Percentiles rank a stretch among this genome's conserved stretches.
Evolutionary conservation across 2,113 vertebrate genomes (phyloP).

Genomic region (Neogobius melanostomus): DNA sequence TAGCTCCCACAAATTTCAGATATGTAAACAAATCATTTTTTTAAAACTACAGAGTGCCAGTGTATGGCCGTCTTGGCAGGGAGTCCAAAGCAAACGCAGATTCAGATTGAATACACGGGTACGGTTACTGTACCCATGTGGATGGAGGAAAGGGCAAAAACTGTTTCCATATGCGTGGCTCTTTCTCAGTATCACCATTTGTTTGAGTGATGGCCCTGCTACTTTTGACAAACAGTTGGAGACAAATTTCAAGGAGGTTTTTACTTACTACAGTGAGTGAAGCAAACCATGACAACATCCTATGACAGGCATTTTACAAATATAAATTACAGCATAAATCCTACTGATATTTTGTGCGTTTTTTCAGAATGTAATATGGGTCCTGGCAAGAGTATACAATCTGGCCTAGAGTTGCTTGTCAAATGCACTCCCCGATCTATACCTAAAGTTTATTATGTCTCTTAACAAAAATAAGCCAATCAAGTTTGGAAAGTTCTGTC

Average conservation of each 20-base stretch:
- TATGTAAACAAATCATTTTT: slow-evolving; percentile 69
- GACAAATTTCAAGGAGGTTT: slow-evolving; percentile 65
- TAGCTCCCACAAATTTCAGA: slow-evolving; percentile 54
- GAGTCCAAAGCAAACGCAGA: slow-evolving; percentile 57
- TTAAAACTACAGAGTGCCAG: slow-evolving; percentile 50
- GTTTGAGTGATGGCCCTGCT: slow-evolving; percentile 56
- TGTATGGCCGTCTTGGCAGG: slow-evolving; percentile 39
- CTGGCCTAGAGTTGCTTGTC: slow-evolving; percentile 16
- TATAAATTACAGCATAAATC: neutral
- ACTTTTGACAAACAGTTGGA: slow-evolving; percentile 57
- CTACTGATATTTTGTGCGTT: slow-evolving; percentile 7
- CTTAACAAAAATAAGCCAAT: slow-evolving; percentile 16
- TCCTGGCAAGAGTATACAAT: slow-evolving; percentile 17
- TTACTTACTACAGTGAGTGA: slow-evolving; percentile 57
- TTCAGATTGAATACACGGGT: slow-evolving; percentile 64
- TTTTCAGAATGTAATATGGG: neutral
- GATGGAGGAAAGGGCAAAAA: slow-evolving; percentile 62
- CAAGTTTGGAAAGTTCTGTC: slow-evolving; percentile 12
- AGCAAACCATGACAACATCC: slow-evolving; percentile 40
- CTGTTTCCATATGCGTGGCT: slow-evolving; percentile 64
- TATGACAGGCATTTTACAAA: neutral
- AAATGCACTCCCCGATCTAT: slow-evolving; percentile 1
- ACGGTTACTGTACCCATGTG: slow-evolving; percentile 66
- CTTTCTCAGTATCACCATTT: slow-evolving; percentile 61
- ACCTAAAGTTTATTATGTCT: slow-evolving; percentile 5